Evolutionary conservation across 2,888 invertebrate species (phyloP).

Genomic region (Amphipyra tragopoginis): DNA sequence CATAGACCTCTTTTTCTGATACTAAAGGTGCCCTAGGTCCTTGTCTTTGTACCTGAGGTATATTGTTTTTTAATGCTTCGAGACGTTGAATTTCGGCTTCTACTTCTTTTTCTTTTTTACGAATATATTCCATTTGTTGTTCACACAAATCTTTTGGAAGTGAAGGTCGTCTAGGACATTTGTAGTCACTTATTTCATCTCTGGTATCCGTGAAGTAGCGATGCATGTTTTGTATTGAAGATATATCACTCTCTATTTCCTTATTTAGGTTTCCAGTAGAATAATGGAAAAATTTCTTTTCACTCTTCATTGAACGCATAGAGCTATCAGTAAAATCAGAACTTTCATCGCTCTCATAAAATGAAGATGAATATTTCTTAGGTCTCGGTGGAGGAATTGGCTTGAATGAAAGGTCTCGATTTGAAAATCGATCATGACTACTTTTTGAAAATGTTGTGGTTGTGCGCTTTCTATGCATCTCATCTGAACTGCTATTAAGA

Average conservation of each 20-base stretch:
- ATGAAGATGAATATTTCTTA: slow-evolving; percentile 77
- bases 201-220: slow-evolving; percentile 75
- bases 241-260: slow-evolving; percentile 85
- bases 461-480: slow-evolving; percentile 59
- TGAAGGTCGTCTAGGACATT: slow-evolving; percentile 87
- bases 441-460: slow-evolving; percentile 53
- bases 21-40: slow-evolving; percentile 82
- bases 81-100: slow-evolving; percentile 91
- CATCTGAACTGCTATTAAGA: slow-evolving; percentile 64
- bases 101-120: slow-evolving; percentile 92
- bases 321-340: slow-evolving; percentile 82
- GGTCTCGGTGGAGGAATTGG: slow-evolving; percentile 83
- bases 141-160: slow-evolving; percentile 92
- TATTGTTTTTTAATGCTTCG: slow-evolving; percentile 83
- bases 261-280: slow-evolving; percentile 85
- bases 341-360: slow-evolving; percentile 85
- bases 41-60: slow-evolving; percentile 59
- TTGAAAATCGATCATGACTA: slow-evolving; percentile 42
- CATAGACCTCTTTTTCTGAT: slow-evolving; percentile 74
- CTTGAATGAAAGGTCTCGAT: slow-evolving; percentile 67
- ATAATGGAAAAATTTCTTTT: slow-evolving; percentile 82
- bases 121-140: slow-evolving; percentile 91
- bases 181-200: slow-evolving; percentile 63
- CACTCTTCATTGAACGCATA: slow-evolving; percentile 78
- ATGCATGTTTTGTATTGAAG: slow-evolving; percentile 86